A percentile compares a stretch with the other conserved stretches of the same genome.
Conservation (phyloP, 2,888 invertebrate genomes). For the Heliconius sara region DNA sequence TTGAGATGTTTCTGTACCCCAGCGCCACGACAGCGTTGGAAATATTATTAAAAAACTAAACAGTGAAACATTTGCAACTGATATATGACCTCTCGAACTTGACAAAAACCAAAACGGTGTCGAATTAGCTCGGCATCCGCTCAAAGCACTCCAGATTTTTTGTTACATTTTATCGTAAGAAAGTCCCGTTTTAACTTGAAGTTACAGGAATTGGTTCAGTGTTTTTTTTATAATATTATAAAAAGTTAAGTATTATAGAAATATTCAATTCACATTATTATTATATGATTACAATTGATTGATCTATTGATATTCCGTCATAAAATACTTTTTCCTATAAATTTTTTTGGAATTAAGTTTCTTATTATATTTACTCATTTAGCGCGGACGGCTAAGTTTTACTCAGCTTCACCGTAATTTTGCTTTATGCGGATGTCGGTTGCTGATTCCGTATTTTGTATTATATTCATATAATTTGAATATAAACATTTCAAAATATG, state of each 20-base stretch:
- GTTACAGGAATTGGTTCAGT: conserved; percentile 40
- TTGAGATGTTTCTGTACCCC: too few species aligned
- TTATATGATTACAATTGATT: background rate
- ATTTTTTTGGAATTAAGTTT: background rate
- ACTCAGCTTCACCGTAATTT: too few species aligned
- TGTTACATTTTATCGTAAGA: conserved; percentile 53
- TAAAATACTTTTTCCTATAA: background rate
- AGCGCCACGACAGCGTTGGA: too few species aligned
- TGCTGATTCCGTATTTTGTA: too few species aligned
- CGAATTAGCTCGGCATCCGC: conserved; percentile 67
- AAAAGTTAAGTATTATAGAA: background rate
- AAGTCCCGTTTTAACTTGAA: conserved; percentile 51
- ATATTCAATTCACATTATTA: background rate
- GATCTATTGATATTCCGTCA: background rate
- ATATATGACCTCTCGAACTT: conserved; percentile 46
- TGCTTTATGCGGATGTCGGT: too few species aligned
- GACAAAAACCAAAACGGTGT: conserved; percentile 50
- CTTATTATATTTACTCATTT: too few species aligned
- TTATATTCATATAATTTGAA: too few species aligned
- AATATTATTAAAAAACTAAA: background rate
- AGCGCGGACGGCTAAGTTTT: too few species aligned
- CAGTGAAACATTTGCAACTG: conserved; percentile 40
- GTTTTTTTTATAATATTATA: background rate
- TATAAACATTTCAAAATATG: background rate
- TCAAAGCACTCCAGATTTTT: conserved; percentile 55